These are phyloP conservation scores for Lepidotrigona ventralis DNA, from an alignment of 1,140 invertebrate species.

Conservation along the genomic window DNA sequence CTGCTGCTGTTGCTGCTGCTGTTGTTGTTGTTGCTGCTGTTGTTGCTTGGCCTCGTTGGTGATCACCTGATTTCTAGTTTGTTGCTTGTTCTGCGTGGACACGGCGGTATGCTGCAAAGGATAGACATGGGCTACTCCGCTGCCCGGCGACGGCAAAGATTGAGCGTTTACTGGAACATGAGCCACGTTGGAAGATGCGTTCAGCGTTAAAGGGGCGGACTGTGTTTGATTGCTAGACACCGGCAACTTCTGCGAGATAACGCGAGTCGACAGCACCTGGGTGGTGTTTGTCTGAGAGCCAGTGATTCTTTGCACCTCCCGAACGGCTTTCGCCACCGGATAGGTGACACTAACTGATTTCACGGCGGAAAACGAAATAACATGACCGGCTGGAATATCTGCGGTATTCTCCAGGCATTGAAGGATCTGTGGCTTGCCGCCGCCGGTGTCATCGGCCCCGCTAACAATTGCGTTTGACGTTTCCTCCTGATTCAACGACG, in stretches of 20 bases:
- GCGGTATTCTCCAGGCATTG: conserved; percentile 42
- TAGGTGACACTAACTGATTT: conserved; percentile 61
- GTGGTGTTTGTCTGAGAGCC: conserved; percentile 65
- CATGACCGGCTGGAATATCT: conserved; percentile 21
- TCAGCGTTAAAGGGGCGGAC: conserved; percentile 9
- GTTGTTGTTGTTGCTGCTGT: conserved; percentile 42
- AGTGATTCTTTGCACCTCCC: conserved; percentile 49
- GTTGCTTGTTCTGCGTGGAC: conserved; percentile 47
- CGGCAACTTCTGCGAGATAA: conserved; percentile 63
- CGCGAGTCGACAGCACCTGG: conserved; percentile 61
- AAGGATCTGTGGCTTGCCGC: conserved; percentile 37
- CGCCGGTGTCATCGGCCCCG: background rate
- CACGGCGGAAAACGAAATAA: conserved; percentile 39
- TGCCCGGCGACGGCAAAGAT: conserved; percentile 44
- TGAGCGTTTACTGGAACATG: conserved; percentile 53
- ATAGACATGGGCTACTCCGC: conserved; percentile 32
- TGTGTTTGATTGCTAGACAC: conserved; percentile 24
- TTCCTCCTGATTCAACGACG: conserved; percentile 25
- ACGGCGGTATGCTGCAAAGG: conserved; percentile 35
- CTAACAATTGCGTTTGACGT: background rate
- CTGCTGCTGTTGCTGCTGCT: conserved; percentile 5
- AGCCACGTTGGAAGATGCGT: conserved; percentile 36
- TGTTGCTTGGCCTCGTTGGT: conserved; percentile 11
- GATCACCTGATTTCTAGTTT: conserved; percentile 38
- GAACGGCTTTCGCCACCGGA: conserved; percentile 55